Evolutionary conservation across 2,113 vertebrate genomes (phyloP), one percentile per base, ranked within the genome.

Genomic region (Bos indicus): DNA sequence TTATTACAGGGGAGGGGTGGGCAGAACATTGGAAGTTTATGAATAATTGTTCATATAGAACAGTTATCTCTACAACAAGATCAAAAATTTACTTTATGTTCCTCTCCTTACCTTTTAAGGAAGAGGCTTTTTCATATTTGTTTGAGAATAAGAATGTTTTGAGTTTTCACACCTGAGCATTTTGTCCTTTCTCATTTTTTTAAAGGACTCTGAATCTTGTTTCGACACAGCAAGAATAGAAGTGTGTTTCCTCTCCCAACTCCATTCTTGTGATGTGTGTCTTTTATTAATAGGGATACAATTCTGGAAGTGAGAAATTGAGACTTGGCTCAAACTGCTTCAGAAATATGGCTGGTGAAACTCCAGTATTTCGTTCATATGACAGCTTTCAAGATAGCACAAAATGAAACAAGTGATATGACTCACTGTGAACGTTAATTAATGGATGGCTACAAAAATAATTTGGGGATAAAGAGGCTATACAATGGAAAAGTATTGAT

Each of bases 1-100:
- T 86, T 96, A 97, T 94, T 80, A 26, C 52, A 8, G 94, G 82
- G 88, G 71, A 2, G 51, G 57, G 54, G 83, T 0, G 7, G 60
- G 90, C 6, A 59, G 64, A 71, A 56, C 95, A 93, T 92, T 97
- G 80, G 91, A 88, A 95, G 71, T 91, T 98, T 95, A 92, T 95
- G 48, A 87, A n/a, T 97, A 89, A 93, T 92, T 96, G 89, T 87
- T 97, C 62, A 59, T 94, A 93, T 64, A 92, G 87, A 90, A 54
- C 77, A 96, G 83, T 93, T 96, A 88, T 90, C 52, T 93, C 43
- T 82, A 71, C 57, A 91, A 51, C 95, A 96, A 92, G 95, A 88
- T 62, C 17, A 74, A 96, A n/a, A 81, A 81, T 96, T 96, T 92
- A 91, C 48, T 48, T 62, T 33, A 56, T 85, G 62, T 94, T n/a